Evolutionary conservation across 2,113 vertebrate genomes (phyloP), one percentile per base, ranked within the genome.

Genomic region (Tapirus terrestris): DNA sequence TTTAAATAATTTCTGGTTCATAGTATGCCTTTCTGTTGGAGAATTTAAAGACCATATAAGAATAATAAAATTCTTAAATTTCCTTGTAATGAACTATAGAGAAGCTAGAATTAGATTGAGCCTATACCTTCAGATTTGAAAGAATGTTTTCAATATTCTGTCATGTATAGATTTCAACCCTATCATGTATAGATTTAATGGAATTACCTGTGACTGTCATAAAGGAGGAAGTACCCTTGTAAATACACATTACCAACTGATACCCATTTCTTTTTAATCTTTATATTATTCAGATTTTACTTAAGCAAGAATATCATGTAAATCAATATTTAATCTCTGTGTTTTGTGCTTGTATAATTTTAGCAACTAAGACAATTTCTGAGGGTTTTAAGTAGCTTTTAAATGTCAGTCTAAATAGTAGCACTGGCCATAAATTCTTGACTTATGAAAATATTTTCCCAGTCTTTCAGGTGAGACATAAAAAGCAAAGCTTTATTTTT

Each of bases 391-490:
- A 92, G 95, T 94, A 95, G 80, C 67, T 94, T 94, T 96, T 91
- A 93, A 95, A 98, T 97, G 83, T 90, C 91, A 91, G 9, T 89
- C 39, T 90, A 63, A 95, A 92, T 84, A 82, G 61, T 94, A 94
- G 67, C 91, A 58, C 65, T 96, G 25, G 33, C 70, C 18, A 6
- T 96, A 82, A 92, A 77, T 96, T 95, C 81, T 93, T 96, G 65
- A 87, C 79, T 95, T 91, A 83, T 2, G 36, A 97, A 97, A 97
- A 90, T 95, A 94, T 94, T 95, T 96, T 91, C 80, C 83, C 43
- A 95, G n/a, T 94, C 67, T 92, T 97, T 95, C 92, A 97, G 95
- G 96, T 97, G 90, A 95, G 63, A 93, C 63, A 95, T 86, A 83
- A 90, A 96, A 97, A 94, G 77, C 96, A 79, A 80, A 86, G 72